These are phyloP conservation scores for Vulpes vulpes DNA, from an alignment of 2,113 vertebrate genomes.

Conservation along the genomic window DNA sequence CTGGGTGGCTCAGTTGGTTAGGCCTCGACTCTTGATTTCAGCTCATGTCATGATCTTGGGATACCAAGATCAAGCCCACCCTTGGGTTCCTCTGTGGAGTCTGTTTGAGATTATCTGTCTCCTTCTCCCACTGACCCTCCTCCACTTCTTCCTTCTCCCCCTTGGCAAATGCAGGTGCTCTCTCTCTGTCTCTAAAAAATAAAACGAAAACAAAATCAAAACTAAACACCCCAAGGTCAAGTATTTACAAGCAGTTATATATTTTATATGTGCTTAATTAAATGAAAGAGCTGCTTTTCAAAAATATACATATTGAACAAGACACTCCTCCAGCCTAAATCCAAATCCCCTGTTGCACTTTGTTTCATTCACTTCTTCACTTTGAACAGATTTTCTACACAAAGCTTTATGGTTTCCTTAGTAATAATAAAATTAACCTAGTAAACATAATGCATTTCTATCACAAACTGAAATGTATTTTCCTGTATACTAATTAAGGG, in stretches of 20 bases:
- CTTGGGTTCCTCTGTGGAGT: not conserved
- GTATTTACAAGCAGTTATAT: not conserved
- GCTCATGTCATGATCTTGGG: too few relatives aligned
- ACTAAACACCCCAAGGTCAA: not conserved
- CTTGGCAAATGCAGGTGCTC: not conserved
- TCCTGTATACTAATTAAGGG: conserved; percentile 56
- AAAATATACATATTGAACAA: not conserved
- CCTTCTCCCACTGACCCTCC: not conserved
- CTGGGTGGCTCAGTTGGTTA: not conserved
- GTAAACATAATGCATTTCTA: conserved; percentile 62
- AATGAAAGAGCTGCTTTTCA: not conserved
- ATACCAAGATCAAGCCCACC: too few relatives aligned
- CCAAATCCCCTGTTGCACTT: conserved; percentile 25
- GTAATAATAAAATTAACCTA: conserved; percentile 57
- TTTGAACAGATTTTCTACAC: conserved; percentile 58
- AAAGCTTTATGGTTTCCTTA: conserved; percentile 55
- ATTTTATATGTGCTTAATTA: not conserved
- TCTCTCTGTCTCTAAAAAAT: not conserved
- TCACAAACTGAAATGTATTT: conserved; percentile 65
- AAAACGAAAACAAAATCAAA: not conserved
- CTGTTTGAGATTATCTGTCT: not conserved
- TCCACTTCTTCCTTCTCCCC: not conserved
- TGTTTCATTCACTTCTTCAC: conserved; percentile 29
- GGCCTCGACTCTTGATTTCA: not conserved
- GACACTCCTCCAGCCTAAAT: not conserved